Conservation (phyloP, 2,888 invertebrate genomes). For the Drosophila hamatofila region DNA sequence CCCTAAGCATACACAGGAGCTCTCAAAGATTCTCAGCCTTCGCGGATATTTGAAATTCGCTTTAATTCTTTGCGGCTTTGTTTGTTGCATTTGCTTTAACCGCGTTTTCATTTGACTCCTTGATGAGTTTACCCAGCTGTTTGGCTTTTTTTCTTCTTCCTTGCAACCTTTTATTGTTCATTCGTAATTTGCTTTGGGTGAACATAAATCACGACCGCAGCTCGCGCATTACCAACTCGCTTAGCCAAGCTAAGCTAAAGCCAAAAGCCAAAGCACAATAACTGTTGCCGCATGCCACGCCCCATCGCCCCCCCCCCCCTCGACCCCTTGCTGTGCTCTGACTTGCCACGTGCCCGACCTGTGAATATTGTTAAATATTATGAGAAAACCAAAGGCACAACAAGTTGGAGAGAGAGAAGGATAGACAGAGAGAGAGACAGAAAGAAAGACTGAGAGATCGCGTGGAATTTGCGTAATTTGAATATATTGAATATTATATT, state of each 20-base stretch:
- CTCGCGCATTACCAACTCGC: conserved; percentile 72
- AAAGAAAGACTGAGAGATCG: conserved; percentile 20
- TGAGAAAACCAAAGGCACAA: conserved; percentile 57
- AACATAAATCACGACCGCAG: conserved; percentile 54
- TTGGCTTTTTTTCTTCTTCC: background rate
- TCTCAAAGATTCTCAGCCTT: background rate
- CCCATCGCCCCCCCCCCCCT: background rate
- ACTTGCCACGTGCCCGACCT: conserved; percentile 21
- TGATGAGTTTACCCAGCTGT: conserved; percentile 29
- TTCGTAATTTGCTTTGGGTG: conserved; percentile 15
- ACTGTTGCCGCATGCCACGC: conserved; percentile 67
- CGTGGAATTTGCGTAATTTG: conserved; percentile 70
- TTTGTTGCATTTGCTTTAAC: conserved; percentile 3
- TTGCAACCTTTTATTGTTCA: conserved; percentile 10
- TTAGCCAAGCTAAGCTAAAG: conserved; percentile 63
- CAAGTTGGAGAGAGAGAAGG: background rate
- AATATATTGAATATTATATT: conserved; percentile 76
- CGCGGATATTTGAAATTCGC: background rate
- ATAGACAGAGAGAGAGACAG: background rate
- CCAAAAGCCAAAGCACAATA: conserved; percentile 41
- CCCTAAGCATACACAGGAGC: too few species aligned
- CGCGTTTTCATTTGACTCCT: conserved; percentile 8
- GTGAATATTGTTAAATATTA: conserved; percentile 62
- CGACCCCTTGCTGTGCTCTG: conserved; percentile 42
- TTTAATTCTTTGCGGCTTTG: conserved; percentile 3